These are phyloP conservation scores for Nysson spinosus DNA, from an alignment of 2,888 invertebrate species.

Conservation along the genomic window DNA sequence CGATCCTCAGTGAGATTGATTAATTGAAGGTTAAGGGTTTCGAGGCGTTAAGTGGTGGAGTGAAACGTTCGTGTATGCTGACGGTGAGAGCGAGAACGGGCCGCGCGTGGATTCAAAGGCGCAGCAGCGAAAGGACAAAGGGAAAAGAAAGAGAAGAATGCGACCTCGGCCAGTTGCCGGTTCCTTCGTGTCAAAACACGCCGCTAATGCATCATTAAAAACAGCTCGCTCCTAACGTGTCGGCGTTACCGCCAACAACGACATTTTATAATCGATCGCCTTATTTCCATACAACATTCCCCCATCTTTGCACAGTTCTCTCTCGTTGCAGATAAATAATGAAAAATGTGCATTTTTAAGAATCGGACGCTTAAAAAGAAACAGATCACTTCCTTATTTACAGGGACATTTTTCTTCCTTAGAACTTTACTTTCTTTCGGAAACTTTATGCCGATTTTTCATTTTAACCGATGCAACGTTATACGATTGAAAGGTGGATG, in stretches of 20 bases:
- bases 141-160: constrained; percentile 51
- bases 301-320: constrained; percentile 8
- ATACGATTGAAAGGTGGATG: no score
- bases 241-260: constrained; percentile 51
- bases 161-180: constrained; percentile 61
- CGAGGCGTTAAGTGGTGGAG: constrained; percentile 59
- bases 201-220: constrained; percentile 70
- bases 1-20: constrained; percentile 53
- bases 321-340: no score
- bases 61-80: constrained; percentile 51
- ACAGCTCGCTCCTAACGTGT: constrained; percentile 48
- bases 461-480: no score
- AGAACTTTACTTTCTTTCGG: no score
- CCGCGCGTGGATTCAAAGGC: constrained; percentile 54
- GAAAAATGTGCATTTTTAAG: no score
- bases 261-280: constrained; percentile 58
- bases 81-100: constrained; percentile 35
- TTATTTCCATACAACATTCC: constrained; percentile 22
- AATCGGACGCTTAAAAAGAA: no score
- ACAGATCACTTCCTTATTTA: no score
- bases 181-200: constrained; percentile 69
- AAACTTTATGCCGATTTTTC: no score
- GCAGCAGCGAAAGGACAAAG: constrained; percentile 46
- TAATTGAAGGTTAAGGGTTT: constrained; percentile 60
- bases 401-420: no score